Percentiles rank a stretch among this genome's conserved stretches.
phyloP scores from a whole-genome alignment of 2,888 invertebrate genomes.

The Brassicogethes aeneus region DNA sequence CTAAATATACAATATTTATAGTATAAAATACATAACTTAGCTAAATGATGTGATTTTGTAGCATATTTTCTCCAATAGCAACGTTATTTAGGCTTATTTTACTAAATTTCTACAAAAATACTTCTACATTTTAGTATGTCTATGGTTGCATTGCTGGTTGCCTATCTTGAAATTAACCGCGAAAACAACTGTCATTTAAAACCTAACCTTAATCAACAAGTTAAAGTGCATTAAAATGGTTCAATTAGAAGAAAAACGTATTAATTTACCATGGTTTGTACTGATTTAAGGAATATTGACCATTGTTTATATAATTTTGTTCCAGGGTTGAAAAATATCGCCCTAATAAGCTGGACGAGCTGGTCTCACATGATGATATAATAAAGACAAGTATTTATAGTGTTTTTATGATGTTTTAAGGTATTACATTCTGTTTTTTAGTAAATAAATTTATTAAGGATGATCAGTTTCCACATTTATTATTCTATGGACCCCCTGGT shows the following conservation, averaged over 20 bases:
- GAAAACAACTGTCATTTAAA: no score
- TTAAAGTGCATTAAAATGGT: not conserved
- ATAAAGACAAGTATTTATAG: constrained; percentile 78
- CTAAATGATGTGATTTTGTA: no score
- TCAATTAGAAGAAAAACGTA: not conserved
- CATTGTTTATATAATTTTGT: constrained; percentile 16
- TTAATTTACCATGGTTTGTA: not conserved
- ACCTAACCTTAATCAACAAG: no score
- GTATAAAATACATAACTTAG: no score
- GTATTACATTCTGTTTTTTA: constrained; percentile 31
- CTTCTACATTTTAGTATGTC: no score
- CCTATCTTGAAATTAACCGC: no score
- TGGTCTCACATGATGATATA: constrained; percentile 96
- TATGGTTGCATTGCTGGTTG: no score
- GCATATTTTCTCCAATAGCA: no score
- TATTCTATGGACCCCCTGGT: constrained; percentile 98
- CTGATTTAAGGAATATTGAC: constrained; percentile 5
- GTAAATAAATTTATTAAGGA: constrained; percentile 82
- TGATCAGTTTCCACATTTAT: constrained; percentile 87
- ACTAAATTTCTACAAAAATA: no score
- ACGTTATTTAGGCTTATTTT: no score
- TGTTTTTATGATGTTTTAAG: not conserved
- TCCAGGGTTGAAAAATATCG: constrained; percentile 97
- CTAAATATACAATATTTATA: no score
- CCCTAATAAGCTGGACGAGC: constrained; percentile 80